These are phyloP conservation scores for Volucella bombylans DNA, from an alignment of 2,888 invertebrate genomes.

Conservation along the genomic window DNA sequence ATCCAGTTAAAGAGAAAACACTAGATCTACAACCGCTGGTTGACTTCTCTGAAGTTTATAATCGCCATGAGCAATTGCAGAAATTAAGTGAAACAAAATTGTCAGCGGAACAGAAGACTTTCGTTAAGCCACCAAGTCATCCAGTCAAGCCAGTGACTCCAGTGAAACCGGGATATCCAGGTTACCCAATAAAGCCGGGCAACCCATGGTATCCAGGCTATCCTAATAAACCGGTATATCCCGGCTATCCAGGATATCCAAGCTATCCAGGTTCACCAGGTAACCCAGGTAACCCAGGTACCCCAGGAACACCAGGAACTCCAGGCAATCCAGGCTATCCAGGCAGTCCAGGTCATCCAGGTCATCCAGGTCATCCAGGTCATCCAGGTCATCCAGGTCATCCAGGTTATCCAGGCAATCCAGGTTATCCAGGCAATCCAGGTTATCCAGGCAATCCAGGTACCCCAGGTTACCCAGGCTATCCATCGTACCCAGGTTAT, in stretches of 20 bases:
- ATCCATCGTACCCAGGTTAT: constrained; percentile 1
- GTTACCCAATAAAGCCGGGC: background rate
- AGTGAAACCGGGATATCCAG: background rate
- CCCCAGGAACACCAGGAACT: background rate
- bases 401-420: background rate
- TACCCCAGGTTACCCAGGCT: background rate
- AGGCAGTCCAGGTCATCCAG: background rate
- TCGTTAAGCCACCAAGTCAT: background rate
- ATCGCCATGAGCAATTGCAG: constrained; percentile 19
- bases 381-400: no score
- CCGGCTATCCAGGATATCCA: background rate
- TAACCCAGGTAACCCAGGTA: no score
- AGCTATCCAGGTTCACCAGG: background rate
- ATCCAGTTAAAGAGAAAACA: background rate
- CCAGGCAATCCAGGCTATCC: background rate
- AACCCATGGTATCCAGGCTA: background rate
- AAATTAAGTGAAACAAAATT: background rate
- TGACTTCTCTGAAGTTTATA: background rate
- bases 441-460: constrained; percentile 1
- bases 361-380: background rate
- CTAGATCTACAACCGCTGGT: constrained; percentile 2
- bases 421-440: background rate
- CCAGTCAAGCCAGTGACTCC: background rate
- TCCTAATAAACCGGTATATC: background rate
- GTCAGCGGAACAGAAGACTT: background rate